Evolutionary conservation across 2,113 vertebrate species (phyloP).

Genomic region (Pseudopipra pipra): DNA sequence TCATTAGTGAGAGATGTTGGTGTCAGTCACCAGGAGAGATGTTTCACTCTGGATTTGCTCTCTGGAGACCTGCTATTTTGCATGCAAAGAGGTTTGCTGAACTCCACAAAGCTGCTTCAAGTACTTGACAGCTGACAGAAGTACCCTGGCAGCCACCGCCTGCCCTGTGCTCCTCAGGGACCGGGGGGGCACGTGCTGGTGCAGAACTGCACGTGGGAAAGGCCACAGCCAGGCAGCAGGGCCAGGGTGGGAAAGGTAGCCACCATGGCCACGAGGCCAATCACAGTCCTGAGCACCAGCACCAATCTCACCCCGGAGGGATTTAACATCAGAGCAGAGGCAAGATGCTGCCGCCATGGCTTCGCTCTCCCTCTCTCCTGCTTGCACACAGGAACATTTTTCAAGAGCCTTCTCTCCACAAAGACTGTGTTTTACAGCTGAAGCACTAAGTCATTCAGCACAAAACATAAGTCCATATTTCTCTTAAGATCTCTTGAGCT

Average conservation of each 20-base stretch:
- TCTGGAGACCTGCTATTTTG: neutral
- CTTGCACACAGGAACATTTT: neutral
- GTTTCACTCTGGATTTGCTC: neutral
- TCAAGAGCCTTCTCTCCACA: neutral
- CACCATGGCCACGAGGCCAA: fast-evolving
- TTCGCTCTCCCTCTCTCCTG: neutral
- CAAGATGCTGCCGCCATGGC: neutral
- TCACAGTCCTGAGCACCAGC: fast-evolving
- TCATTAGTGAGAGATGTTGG: neutral
- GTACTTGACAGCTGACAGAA: neutral
- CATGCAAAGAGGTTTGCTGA: neutral
- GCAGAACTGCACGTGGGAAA: neutral
- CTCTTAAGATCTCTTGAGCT: neutral
- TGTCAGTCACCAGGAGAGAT: constrained; percentile 6
- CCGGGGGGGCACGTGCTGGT: neutral
- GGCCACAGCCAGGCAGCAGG: neutral
- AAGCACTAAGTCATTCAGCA: neutral
- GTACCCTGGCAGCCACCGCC: neutral
- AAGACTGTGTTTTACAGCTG: neutral
- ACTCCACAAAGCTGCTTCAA: neutral
- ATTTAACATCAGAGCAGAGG: neutral
- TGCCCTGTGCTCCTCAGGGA: neutral
- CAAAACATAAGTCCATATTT: fast-evolving
- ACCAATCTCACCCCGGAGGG: neutral
- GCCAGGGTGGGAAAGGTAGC: neutral